A percentile compares a stretch with the other conserved stretches of the same genome.
These are phyloP conservation scores for Ctenopoma kingsleyae DNA, from an alignment of 2,797 vertebrate genomes.

Conservation along the genomic window DNA sequence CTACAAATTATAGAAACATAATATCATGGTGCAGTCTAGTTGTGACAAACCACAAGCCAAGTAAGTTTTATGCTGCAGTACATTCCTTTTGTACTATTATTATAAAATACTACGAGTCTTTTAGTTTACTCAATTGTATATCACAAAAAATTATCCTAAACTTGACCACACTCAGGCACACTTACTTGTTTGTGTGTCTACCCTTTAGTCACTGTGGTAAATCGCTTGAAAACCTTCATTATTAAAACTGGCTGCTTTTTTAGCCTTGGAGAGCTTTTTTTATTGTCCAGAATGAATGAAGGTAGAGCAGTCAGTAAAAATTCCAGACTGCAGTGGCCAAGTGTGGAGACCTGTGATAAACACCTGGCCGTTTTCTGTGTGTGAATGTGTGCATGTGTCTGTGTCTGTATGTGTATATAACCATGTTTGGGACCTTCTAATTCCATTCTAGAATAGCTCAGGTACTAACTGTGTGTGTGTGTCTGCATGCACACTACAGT, in stretches of 20 bases:
- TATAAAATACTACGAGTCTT: too few species aligned
- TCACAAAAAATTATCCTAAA: slow-evolving; percentile 11
- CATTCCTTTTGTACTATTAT: too few species aligned
- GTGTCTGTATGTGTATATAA: slow-evolving; percentile 20
- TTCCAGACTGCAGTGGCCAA: slow-evolving; percentile 44
- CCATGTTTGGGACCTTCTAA: slow-evolving; percentile 41
- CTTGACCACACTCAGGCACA: background rate
- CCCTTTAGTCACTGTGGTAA: slow-evolving; percentile 39
- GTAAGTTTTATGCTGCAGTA: background rate
- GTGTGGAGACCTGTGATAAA: slow-evolving; percentile 73
- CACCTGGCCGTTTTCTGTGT: slow-evolving; percentile 20
- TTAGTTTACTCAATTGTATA: background rate
- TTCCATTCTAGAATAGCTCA: slow-evolving; percentile 42
- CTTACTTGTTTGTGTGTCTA: slow-evolving; percentile 9
- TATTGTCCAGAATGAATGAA: slow-evolving; percentile 53
- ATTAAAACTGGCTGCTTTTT: slow-evolving; percentile 48
- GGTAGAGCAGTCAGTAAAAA: slow-evolving; percentile 35
- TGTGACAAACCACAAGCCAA: too few species aligned
- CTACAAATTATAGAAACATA: too few species aligned
- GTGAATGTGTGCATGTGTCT: slow-evolving; percentile 8
- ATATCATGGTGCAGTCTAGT: too few species aligned
- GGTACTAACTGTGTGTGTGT: slow-evolving; percentile 15
- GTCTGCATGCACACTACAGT: background rate
- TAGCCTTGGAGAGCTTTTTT: slow-evolving; percentile 34
- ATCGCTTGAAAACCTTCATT: slow-evolving; percentile 53